Conservation (phyloP, 1,140 invertebrate species). For the Diploscapter pachys region DNA sequence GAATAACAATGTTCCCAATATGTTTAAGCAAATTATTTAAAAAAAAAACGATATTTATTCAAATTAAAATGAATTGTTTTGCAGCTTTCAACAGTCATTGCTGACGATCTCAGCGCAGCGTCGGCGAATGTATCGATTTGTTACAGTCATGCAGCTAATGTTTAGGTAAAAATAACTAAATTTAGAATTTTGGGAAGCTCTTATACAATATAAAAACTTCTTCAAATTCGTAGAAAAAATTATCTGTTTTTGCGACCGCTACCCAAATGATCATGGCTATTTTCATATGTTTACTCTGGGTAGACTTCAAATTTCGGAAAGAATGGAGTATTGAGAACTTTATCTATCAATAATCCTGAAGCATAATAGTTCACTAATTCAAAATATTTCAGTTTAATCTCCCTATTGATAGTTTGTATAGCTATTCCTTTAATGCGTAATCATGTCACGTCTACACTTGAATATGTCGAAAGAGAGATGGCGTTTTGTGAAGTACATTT, state of each 20-base stretch:
- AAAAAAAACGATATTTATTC: too few species aligned
- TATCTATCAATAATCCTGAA: too few species aligned
- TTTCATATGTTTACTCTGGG: too few species aligned
- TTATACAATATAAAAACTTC: too few species aligned
- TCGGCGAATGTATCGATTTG: constrained; percentile 48
- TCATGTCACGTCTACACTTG: constrained; percentile 54
- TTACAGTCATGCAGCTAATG: constrained; percentile 54
- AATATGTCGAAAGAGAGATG: constrained; percentile 57
- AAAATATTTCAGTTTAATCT: constrained; percentile 47
- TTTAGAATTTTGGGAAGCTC: too few species aligned
- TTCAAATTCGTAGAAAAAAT: too few species aligned
- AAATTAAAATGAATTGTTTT: constrained; percentile 1
- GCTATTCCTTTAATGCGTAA: constrained; percentile 56
- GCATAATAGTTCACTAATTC: too few species aligned
- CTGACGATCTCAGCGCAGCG: constrained; percentile 32
- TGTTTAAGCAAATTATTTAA: too few species aligned
- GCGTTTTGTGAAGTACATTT: constrained; percentile 50
- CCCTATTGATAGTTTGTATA: constrained; percentile 49
- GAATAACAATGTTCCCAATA: background rate
- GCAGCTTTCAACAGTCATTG: constrained; percentile 42
- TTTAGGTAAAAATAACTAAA: constrained; percentile 40
- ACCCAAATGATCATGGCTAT: too few species aligned
- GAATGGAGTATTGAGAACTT: too few species aligned
- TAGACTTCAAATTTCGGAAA: too few species aligned
- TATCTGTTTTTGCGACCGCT: background rate